Percentiles rank a stretch among this genome's conserved stretches.
phyloP scores from a whole-genome alignment of 1,140 invertebrate genomes.

The Magallana gigas region DNA sequence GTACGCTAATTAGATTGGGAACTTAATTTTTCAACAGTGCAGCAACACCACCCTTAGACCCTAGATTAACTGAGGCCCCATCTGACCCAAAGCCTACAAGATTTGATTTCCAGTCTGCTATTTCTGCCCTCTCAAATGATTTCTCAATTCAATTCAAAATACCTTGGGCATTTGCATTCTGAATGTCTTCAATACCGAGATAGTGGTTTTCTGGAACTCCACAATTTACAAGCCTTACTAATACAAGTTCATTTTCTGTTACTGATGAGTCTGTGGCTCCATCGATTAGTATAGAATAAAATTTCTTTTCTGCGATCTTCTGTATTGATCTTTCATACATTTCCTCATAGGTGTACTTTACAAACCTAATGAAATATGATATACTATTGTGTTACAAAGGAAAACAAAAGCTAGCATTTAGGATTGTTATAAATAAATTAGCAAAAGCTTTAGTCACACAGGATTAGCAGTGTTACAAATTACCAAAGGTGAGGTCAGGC shows the following conservation, averaged over 20 bases:
- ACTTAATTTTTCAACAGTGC: slow-evolving; percentile 40
- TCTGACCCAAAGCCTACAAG: slow-evolving; percentile 45
- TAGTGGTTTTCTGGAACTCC: slow-evolving; percentile 40
- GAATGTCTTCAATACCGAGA: slow-evolving; percentile 35
- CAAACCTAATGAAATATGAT: slow-evolving; percentile 27
- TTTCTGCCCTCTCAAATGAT: slow-evolving; percentile 20
- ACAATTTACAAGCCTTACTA: neutral
- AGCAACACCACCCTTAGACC: slow-evolving; percentile 33
- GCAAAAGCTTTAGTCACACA: too few relatives aligned
- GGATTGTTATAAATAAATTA: too few relatives aligned
- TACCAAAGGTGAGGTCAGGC: too few relatives aligned
- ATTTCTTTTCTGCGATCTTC: neutral
- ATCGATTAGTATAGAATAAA: slow-evolving; percentile 40
- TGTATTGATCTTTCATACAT: neutral
- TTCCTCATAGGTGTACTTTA: slow-evolving; percentile 41
- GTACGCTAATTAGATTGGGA: slow-evolving; percentile 18
- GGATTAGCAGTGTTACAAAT: too few relatives aligned
- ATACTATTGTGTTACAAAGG: neutral
- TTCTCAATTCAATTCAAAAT: slow-evolving; percentile 41
- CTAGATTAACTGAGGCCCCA: slow-evolving; percentile 47
- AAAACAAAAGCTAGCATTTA: too few relatives aligned
- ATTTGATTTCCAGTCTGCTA: slow-evolving; percentile 37
- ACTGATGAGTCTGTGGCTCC: slow-evolving; percentile 16
- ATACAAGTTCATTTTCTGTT: slow-evolving; percentile 42
- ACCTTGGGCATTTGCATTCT: slow-evolving; percentile 24